Evolutionary conservation across 2,888 invertebrate genomes (phyloP).

Genomic region (Cantharis rufa): DNA sequence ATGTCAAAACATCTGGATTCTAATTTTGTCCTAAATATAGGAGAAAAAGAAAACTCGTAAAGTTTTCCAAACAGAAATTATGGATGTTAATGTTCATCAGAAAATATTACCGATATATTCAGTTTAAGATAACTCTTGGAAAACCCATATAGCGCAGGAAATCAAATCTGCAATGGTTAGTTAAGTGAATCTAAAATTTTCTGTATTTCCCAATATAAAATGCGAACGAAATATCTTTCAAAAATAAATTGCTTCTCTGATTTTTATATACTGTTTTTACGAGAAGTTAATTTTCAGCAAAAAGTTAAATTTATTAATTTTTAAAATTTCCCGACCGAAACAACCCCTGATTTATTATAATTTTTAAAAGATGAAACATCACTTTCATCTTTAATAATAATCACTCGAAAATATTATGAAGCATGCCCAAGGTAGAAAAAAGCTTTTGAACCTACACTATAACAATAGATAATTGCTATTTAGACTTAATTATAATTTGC

Average conservation of each 20-base stretch:
- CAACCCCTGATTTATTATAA: not conserved
- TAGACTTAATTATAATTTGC: not conserved
- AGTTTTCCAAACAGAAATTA: not conserved
- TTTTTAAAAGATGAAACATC: not conserved
- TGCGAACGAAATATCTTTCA: not conserved
- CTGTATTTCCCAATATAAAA: not conserved
- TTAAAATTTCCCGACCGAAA: not conserved
- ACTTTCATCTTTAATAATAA: not conserved
- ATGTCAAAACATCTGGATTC: too few relatives aligned
- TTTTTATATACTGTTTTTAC: not conserved
- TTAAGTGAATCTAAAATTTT: not conserved
- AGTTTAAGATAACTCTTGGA: not conserved
- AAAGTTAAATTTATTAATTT: not conserved
- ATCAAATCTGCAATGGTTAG: not conserved
- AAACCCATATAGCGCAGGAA: not conserved
- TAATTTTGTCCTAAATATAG: too few relatives aligned
- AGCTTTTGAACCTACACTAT: not conserved
- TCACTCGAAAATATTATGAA: not conserved
- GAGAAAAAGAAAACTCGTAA: too few relatives aligned
- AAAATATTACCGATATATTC: not conserved
- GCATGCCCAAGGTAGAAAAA: not conserved
- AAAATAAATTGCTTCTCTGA: not conserved
- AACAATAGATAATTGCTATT: not conserved
- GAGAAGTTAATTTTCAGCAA: too few relatives aligned
- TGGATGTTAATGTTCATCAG: not conserved